A percentile compares a stretch with the other conserved stretches of the same genome.
Evolutionary conservation across 2,888 invertebrate genomes (phyloP).

Genomic region (Sipha maydis): DNA sequence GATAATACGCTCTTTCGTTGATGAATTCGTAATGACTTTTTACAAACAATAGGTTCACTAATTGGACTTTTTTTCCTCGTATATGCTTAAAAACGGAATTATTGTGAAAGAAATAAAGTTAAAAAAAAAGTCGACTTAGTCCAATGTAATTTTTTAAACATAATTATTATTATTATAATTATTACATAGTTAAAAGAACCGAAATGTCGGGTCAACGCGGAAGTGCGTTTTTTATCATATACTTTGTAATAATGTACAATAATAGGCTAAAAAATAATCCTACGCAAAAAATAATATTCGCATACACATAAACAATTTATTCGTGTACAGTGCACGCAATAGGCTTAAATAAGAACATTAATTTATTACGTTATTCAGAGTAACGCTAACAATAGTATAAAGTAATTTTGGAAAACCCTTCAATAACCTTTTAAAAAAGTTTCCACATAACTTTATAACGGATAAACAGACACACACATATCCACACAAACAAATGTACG

Average conservation of each 20-base stretch:
- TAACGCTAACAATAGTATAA: not conserved
- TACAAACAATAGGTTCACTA: conserved; percentile 19
- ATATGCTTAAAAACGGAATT: conserved; percentile 14
- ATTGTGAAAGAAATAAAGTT: not conserved
- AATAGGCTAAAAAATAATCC: not conserved
- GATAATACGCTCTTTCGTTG: not conserved
- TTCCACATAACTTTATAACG: not conserved
- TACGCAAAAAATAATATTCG: conserved; percentile 8
- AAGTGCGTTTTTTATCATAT: not conserved
- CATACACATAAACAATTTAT: not conserved
- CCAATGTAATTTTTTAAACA: conserved; percentile 25
- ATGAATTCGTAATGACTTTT: conserved; percentile 21
- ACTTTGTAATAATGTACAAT: not conserved
- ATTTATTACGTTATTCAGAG: conserved; percentile 7
- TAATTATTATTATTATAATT: not conserved
- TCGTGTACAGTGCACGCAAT: not conserved
- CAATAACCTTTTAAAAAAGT: conserved; percentile 4
- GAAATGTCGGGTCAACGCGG: not conserved
- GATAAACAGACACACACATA: not conserved
- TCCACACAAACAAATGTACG: not conserved
- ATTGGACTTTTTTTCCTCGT: conserved; percentile 14
- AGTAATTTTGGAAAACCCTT: conserved; percentile 14
- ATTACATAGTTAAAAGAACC: not conserved
- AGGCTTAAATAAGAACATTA: conserved; percentile 29
- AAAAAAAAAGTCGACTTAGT: conserved; percentile 2